Evolutionary conservation across 2,797 vertebrate genomes (phyloP).

Genomic region (Enoplosus armatus): DNA sequence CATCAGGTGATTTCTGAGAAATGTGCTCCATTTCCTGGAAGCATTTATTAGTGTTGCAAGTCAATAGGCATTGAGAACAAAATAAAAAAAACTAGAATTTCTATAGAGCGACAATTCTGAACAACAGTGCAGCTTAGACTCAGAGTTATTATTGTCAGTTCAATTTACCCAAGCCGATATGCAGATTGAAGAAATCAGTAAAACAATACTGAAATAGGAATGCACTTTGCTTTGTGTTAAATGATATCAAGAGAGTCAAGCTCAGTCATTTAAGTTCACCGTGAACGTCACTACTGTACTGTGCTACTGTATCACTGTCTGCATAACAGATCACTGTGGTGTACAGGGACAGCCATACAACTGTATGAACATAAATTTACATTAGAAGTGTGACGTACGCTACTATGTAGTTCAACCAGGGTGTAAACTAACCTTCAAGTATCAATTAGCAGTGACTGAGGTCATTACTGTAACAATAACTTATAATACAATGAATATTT

Average conservation of each 20-base stretch:
- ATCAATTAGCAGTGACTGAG: conserved; percentile 62
- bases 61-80: conserved; percentile 13
- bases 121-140: conserved; percentile 29
- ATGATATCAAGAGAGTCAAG: conserved; percentile 22
- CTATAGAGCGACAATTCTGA: background rate
- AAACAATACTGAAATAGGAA: conserved; percentile 27
- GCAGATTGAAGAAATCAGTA: conserved; percentile 4
- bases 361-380: background rate
- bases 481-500: conserved; percentile 59
- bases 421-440: conserved; percentile 83
- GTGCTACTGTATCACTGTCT: conserved; percentile 8
- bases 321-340: background rate
- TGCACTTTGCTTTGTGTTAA: background rate
- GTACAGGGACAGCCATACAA: background rate
- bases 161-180: background rate
- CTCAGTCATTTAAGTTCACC: conserved; percentile 36
- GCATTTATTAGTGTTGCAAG: conserved; percentile 58
- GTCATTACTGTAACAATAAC: conserved; percentile 62
- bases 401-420: background rate
- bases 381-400: background rate
- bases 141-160: conserved; percentile 10
- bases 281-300: conserved; percentile 9
- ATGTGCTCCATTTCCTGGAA: conserved; percentile 13
- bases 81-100: conserved; percentile 2
- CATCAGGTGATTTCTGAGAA: conserved; percentile 23